Evolutionary conservation across 2,113 vertebrate genomes (phyloP).

Genomic region (Phalacrocorax brasilianus): DNA sequence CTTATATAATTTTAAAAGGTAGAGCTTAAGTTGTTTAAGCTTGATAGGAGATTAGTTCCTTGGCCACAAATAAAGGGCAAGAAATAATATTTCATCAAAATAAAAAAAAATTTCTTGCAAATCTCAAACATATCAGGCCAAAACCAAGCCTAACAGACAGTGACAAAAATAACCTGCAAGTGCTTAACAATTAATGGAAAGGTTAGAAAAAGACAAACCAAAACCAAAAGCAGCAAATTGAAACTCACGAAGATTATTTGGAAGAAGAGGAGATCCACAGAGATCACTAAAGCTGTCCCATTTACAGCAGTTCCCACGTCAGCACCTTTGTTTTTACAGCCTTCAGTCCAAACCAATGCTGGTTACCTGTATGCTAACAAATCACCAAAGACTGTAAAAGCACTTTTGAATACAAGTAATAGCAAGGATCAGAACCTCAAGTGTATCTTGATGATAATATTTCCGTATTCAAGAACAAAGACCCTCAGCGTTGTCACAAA

Average conservation of each 20-base stretch:
- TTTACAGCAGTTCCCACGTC: not conserved
- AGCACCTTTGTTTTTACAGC: not conserved
- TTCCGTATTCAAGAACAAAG: not conserved
- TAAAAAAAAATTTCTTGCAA: not conserved
- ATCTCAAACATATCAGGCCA: not conserved
- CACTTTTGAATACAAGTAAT: not conserved
- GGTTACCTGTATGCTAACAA: not conserved
- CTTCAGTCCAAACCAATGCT: not conserved
- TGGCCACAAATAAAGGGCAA: not conserved
- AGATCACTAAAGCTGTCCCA: not conserved
- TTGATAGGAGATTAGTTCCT: not conserved
- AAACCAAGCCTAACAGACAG: not conserved
- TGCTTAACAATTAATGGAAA: not conserved
- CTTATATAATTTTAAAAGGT: not conserved
- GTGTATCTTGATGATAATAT: not conserved
- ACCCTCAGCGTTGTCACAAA: not conserved
- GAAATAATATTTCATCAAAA: not conserved
- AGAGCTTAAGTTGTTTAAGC: not conserved
- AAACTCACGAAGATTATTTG: not conserved
- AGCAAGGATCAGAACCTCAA: not conserved
- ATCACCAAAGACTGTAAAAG: not conserved
- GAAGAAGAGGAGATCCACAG: not conserved
- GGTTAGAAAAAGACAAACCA: not conserved
- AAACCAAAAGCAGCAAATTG: not conserved
- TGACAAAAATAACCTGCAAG: not conserved